A percentile compares a stretch with the other conserved stretches of the same genome.
Evolutionary conservation across 2,113 vertebrate species (phyloP).

Genomic region (Cyphotilapia sp.): DNA sequence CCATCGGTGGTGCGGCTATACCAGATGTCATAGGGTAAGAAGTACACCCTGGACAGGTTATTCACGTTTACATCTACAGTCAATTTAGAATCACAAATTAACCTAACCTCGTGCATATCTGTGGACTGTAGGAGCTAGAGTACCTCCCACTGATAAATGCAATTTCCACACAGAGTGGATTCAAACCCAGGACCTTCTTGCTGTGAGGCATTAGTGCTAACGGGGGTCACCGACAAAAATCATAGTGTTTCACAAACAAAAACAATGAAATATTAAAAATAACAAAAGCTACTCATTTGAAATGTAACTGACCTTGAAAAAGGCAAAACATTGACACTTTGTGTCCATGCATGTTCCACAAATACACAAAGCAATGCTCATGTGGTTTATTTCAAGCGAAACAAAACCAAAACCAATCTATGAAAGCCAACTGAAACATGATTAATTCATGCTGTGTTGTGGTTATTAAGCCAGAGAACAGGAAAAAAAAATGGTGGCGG

Average conservation of each 20-base stretch:
- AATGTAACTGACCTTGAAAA: background rate
- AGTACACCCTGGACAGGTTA: background rate
- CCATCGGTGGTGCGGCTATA: background rate
- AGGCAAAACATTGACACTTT: background rate
- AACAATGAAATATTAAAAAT: background rate
- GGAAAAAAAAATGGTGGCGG: background rate
- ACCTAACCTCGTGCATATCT: background rate
- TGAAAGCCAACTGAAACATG: background rate
- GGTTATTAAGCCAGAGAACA: slow-evolving; percentile 5
- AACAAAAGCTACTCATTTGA: background rate
- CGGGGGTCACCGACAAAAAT: background rate
- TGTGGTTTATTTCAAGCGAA: background rate
- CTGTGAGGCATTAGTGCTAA: background rate
- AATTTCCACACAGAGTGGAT: background rate
- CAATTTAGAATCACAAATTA: background rate
- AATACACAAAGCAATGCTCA: background rate
- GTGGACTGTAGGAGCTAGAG: background rate
- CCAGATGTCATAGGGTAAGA: background rate
- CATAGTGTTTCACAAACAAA: background rate
- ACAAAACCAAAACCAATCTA: background rate
- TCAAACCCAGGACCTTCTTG: background rate
- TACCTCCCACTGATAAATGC: background rate
- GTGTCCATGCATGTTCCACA: background rate
- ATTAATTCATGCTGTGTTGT: slow-evolving; percentile 31
- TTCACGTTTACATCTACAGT: background rate